Evolutionary conservation across 2,113 vertebrate species (phyloP).

Genomic region (Micronycteris hirsuta): DNA sequence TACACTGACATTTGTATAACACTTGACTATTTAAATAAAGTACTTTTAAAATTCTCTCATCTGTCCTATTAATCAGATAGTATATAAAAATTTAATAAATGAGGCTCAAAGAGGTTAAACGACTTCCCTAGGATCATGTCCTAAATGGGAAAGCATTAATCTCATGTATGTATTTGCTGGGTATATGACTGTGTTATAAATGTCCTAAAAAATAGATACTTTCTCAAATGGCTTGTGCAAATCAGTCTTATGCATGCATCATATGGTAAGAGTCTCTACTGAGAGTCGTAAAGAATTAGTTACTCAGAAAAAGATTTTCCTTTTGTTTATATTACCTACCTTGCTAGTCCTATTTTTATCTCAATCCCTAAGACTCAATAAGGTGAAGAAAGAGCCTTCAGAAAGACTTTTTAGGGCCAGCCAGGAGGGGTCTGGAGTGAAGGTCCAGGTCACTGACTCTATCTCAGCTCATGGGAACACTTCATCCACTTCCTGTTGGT

Average conservation of each 20-base stretch:
- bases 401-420: not conserved
- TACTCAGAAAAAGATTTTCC: not conserved
- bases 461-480: not conserved
- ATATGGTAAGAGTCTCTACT: not conserved
- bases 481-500: not conserved
- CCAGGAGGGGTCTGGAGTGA: not conserved
- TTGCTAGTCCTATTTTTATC: not conserved
- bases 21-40: not conserved
- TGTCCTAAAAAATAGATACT: not conserved
- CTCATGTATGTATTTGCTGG: not conserved
- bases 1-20: not conserved
- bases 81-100: not conserved
- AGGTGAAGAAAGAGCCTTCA: not conserved
- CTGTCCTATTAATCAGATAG: not conserved
- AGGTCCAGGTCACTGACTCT: not conserved
- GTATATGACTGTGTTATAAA: not conserved
- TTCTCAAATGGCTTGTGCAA: not conserved
- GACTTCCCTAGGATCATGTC: not conserved
- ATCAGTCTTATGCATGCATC: not conserved
- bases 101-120: not conserved
- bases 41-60: not conserved
- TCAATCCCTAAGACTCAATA: not conserved
- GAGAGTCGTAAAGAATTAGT: not conserved
- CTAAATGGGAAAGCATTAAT: not conserved
- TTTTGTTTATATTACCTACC: not conserved